Evolutionary conservation across 1,140 invertebrate species (phyloP).

Genomic region (Myzus persicae): DNA sequence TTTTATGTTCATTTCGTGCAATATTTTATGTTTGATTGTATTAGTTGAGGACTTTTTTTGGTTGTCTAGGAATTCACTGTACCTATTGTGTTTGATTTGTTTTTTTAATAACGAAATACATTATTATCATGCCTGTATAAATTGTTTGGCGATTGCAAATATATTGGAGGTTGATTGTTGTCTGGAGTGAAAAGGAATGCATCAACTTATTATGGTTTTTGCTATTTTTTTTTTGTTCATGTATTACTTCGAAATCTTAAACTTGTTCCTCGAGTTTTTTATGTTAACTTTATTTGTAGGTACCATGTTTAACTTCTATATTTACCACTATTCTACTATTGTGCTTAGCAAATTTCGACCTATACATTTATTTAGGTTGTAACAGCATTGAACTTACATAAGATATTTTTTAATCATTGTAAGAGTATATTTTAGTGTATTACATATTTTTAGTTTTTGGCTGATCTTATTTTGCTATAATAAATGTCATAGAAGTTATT

Average conservation of each 20-base stretch:
- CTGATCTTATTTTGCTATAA: no score
- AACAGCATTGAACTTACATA: background rate
- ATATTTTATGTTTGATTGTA: background rate
- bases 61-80: background rate
- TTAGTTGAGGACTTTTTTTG: background rate
- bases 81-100: background rate
- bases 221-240: background rate
- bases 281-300: no score
- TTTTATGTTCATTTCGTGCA: background rate
- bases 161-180: background rate
- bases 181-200: background rate
- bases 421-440: no score
- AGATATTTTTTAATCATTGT: background rate
- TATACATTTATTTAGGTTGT: background rate
- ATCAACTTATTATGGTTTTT: background rate
- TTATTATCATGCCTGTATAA: background rate
- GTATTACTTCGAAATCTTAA: background rate
- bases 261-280: background rate
- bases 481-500: no score
- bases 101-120: background rate
- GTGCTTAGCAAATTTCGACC: background rate
- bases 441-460: no score
- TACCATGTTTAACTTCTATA: background rate
- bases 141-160: background rate
- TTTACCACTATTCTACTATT: background rate